Base-by-base conservation (phyloP, 2,113 vertebrate genomes). In the Natator depressus region DNA sequence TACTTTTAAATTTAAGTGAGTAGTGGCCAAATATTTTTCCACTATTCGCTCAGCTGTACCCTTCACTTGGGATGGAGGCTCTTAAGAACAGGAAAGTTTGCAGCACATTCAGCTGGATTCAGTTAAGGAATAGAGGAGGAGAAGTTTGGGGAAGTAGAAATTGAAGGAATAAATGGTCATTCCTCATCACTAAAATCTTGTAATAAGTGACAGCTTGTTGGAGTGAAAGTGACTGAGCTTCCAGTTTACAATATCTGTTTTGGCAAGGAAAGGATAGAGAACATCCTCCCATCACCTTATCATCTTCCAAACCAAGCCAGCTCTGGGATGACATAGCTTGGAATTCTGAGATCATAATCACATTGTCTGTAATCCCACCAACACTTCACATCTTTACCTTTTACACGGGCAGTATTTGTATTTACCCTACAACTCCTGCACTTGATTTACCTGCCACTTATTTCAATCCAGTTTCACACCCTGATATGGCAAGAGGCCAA, bases 301-400 rank as follows among this genome's bases (percentile, higher is more conserved):
- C 72, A 16, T 29, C 72, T 38, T 54, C 54, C 87, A 87, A 47
- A 42, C 59, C n/a, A 47, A 49, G 13, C 38, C 42, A 75, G n/a
- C 17, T 75, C 69, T 22, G 38, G 14, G 8, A 35, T 38, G 22
- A 42, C 59, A 14, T 20, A 8, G 80, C 38, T 12, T 65, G 4
- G 31, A 31, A 31, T 69, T 75, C 24, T 62, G 10, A n/a, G 7
- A 1, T 49, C 90, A 10, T 42, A 50, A 14, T 55, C 49, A 62
- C 1, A 31, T 5, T 38, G 38, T n/a, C 20, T 75, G 5, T 35
- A 82, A n/a, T 57, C 25, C 6, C 24, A 57, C 57, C 51, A 5
- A 6, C 0, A 62, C 10, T 1, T 31, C 0, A 4, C 13, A 13
- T 51, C 29, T 42, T 22, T 0, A 29, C 78, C 46, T 35, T 13